These are phyloP conservation scores for Thamnaconus septentrionalis DNA, from an alignment of 2,113 vertebrate genomes.

Conservation along the genomic window DNA sequence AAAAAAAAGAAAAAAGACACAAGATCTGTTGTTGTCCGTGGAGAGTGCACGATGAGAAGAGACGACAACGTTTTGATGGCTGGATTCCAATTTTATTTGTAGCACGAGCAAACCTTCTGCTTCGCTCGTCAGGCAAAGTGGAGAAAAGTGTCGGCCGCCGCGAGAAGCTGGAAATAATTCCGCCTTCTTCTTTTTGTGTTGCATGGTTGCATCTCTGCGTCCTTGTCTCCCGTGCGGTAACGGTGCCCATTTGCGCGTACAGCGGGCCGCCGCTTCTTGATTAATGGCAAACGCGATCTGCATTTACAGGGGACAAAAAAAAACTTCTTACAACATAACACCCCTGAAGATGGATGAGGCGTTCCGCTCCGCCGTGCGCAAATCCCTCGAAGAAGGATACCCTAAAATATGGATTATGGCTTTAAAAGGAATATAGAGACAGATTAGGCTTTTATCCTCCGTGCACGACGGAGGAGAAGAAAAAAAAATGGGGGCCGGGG, in stretches of 20 bases:
- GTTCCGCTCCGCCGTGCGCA: conserved; percentile 3
- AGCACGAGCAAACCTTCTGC: conserved; percentile 36
- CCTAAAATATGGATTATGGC: conserved; percentile 38
- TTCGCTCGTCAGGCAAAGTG: conserved; percentile 17
- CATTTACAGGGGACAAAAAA: conserved; percentile 4
- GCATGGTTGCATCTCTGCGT: conserved; percentile 1
- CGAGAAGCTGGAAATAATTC: conserved; percentile 41
- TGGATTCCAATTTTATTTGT: conserved; percentile 33
- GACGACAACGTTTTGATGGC: conserved; percentile 22
- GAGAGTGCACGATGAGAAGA: conserved; percentile 21
- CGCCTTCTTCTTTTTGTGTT: neutral
- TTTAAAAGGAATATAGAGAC: conserved; percentile 41
- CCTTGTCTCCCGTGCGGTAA: conserved; percentile 3
- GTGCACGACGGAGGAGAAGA: neutral
- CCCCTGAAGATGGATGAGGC: conserved; percentile 31
- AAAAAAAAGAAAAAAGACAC: neutral
- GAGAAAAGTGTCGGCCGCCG: conserved; percentile 39
- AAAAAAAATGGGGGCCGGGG: neutral
- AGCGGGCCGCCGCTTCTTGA: neutral
- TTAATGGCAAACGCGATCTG: conserved; percentile 31
- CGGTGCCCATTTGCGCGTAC: neutral
- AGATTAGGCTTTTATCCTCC: conserved; percentile 23
- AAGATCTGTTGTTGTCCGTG: conserved; percentile 13
- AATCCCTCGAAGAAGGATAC: conserved; percentile 25
- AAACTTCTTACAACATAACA: conserved; percentile 22